Evolutionary conservation across 2,113 vertebrate species (phyloP).

Genomic region (Cottus gobio): DNA sequence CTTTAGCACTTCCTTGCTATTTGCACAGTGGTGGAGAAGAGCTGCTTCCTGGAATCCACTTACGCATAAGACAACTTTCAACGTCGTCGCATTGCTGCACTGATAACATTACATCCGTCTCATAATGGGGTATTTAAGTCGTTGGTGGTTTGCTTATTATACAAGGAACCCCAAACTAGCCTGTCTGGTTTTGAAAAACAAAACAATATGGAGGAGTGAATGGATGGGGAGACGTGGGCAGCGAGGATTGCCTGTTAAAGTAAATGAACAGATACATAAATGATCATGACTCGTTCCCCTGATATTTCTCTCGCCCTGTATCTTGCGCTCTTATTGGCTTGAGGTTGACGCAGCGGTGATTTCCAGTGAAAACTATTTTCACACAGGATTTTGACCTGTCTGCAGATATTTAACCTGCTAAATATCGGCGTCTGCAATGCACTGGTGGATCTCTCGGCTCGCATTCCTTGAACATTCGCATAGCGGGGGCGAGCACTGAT

Average conservation of each 20-base stretch:
- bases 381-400: not conserved
- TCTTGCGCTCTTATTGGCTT: not conserved
- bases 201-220: not conserved
- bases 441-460: not conserved
- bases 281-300: not conserved
- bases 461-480: not conserved
- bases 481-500: not conserved
- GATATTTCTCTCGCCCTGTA: not conserved
- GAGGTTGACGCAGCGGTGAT: not conserved
- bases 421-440: not conserved
- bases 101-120: not conserved
- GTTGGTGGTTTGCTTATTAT: not conserved
- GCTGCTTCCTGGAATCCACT: not conserved
- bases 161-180: not conserved
- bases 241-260: not conserved
- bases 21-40: not conserved
- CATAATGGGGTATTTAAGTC: not conserved
- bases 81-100: not conserved
- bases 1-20: constrained; percentile 19
- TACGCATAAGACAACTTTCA: not conserved
- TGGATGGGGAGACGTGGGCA: not conserved
- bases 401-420: not conserved
- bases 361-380: not conserved
- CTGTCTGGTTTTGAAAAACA: not conserved
- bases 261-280: not conserved